Evolutionary conservation across 2,797 vertebrate genomes (phyloP).

Genomic region (Pampus argenteus): DNA sequence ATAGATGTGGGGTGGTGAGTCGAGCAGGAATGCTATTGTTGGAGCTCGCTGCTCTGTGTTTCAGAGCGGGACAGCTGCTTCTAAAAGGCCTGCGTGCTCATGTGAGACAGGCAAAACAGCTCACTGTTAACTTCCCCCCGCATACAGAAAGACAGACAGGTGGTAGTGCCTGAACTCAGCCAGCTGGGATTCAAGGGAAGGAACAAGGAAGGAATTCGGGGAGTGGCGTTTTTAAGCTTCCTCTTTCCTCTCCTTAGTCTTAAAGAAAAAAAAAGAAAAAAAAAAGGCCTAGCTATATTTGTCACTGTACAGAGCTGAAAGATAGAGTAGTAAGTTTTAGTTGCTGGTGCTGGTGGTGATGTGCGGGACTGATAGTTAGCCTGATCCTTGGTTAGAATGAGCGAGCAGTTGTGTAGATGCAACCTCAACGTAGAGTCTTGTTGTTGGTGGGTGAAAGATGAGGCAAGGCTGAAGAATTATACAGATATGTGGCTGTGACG

Average conservation of each 20-base stretch:
- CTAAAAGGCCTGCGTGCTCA: conserved; percentile 43
- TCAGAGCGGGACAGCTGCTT: conserved; percentile 70
- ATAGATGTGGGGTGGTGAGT: conserved; percentile 28
- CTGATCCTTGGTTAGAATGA: conserved; percentile 25
- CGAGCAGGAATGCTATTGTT: conserved; percentile 79
- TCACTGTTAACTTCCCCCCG: conserved; percentile 11
- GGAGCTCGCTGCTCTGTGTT: conserved; percentile 46
- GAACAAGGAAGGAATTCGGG: conserved; percentile 78
- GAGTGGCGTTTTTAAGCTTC: conserved; percentile 78
- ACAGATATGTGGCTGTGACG: conserved; percentile 33
- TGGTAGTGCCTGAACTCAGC: conserved; percentile 66
- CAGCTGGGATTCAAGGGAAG: conserved; percentile 70
- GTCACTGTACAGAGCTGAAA: conserved; percentile 15
- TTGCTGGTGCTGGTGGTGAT: conserved; percentile 12
- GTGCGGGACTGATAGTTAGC: conserved; percentile 5
- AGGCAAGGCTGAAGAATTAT: conserved; percentile 29
- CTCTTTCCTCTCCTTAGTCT: conserved; percentile 58
- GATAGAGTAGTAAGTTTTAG: conserved; percentile 5
- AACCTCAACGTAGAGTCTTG: conserved; percentile 14
- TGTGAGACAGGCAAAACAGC: conserved; percentile 50
- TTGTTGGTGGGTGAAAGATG: conserved; percentile 32
- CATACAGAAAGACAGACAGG: conserved; percentile 31
- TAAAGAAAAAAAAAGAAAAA: conserved; percentile 59
- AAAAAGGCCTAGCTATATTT: conserved; percentile 39
- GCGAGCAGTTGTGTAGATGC: conserved; percentile 17